Evolutionary conservation across 2,113 vertebrate genomes (phyloP), one percentile per base, ranked within the genome.

Genomic region (Semicossyphus pulcher): DNA sequence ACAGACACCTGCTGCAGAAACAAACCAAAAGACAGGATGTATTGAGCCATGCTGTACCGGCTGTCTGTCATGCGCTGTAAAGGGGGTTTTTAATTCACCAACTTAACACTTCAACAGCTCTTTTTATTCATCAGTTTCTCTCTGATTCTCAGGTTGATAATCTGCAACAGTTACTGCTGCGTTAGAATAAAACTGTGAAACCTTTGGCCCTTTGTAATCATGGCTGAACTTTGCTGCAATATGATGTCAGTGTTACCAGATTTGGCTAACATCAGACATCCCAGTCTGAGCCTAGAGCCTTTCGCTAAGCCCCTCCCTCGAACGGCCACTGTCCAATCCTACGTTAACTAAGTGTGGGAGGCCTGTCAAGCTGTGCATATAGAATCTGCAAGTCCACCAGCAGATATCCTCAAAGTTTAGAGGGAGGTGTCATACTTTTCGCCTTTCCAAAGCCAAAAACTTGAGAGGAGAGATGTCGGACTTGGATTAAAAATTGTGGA

Each of bases 1-100:
- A 16, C 5, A 44, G 28, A 57, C 56, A 68, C 42, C 68, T 68
- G 74, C 28, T 78, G 28, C 11, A 21, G 20, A 64, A 70, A 64
- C 45, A 53, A 25, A 54, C n/a, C 15, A 26, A 26, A 45, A 49
- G 18, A 29, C 25, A 32, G 51, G 28, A 26, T 28, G 25, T 4
- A 18, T 15, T 5, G 29, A 32, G 60, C 37, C 53, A 6, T 11
- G 5, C 4, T 21, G 61, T 0, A 39, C 16, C 60, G 64, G 72
- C 52, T 72, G 63, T 51, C 41, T 54, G 12, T 56, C 26, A 41
- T 64, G 48, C 39, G 25, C 1, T 16, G 5, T 18, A 41, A 32
- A 41, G 42, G 15, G 14, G 37, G 16, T 70, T 73, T 63, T 39
- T 10, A 69, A 69, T 72, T 53, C 37, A 58, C 9, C 39, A 44